Base-by-base conservation (phyloP, 1,140 invertebrate species). In the Metaphire vulgaris region DNA sequence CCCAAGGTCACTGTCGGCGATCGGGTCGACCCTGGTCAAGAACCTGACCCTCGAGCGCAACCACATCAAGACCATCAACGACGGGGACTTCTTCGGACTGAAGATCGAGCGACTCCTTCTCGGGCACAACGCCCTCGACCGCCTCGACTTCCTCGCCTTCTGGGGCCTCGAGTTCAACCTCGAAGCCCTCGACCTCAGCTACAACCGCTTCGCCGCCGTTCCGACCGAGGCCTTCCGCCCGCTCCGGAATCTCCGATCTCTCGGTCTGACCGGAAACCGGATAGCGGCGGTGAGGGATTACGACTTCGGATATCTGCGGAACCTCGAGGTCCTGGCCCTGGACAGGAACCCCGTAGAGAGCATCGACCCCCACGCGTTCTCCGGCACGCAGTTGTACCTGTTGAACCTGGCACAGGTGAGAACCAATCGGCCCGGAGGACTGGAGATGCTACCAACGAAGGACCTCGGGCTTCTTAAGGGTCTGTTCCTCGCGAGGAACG, bases 151-250 rank as follows among this genome's bases (percentile, higher is more conserved):
- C 33, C 68, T 76, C 0, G 66, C 74, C 16, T 76, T 76, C 68
- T 76, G 74, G 74, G 74, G 74, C 28, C 68, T 76, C n/a, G 68
- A 33, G 34, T 68, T 30, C 26, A 33, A 28, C 28, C 69, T 76
- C 1, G 74, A 69, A 34, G 70, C 74, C 29, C 74, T 76, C 21
- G 74, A 76, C 34, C 67, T 76, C 30, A 76, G 74, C 74, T 70
- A 76, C 74, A 76, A 76, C 26, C 29, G 31, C n/a, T 64, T 76
- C 26, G 68, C 26, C 56, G 32, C 34, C 16, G 72, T 73, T 56
- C 74, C 74, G 31, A 32, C 66, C 33, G 66, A 69, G 32, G 28
- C 74, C 1, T 31, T 69, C 1, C 29, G 34, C 28, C 33, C 70
- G 28, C 33, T 76, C 21, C 30, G 56, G 14, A 69, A 76, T n/a